Base-by-base conservation (phyloP, 2,113 vertebrate genomes). In the Upupa epops region DNA sequence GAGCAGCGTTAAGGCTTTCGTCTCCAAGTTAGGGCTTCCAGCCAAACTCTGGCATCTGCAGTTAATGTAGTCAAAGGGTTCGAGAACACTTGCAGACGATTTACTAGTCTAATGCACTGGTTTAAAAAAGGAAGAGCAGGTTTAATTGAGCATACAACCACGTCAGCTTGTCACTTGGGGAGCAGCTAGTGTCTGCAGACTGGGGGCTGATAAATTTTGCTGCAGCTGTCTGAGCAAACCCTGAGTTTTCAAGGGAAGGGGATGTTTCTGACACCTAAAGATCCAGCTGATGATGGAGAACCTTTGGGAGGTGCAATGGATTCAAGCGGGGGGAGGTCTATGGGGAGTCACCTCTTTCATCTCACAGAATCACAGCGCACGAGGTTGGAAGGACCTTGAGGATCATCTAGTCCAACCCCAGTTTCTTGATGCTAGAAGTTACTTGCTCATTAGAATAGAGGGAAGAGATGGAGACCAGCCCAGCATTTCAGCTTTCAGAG, bases 91-190 rank as follows among this genome's bases (percentile, higher is more conserved):
- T 96, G 96, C 61, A 86, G 90, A 32, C 92, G 89, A 97, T 97
- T 97, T 96, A 95, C 94, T 83, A 95, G 81, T 92, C 84, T 96
- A 92, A 96, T 90, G 95, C 93, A 93, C 92, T 96, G 92, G 81
- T 92, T 97, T 95, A 87, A 88, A 95, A n/a, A 94, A 45, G 85
- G 95, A 95, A 90, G 86, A 96, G 66, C 92, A 69, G 87, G 93
- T 97, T 97, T 97, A 98, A 97, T 97, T 96, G 97, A 97, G 97
- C 97, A 93, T 97, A 91, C 65, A 94, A 56, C 60, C 80, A 45
- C 88, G 93, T 96, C 96, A 97, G 64, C 94, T 86, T 97, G 96
- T 97, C 97, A 96, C 56, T 94, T 74, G 22, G 36, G 78, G 55
- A 79, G 77, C 86, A 96, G 83, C 81, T 81, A 90, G 71, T 86